Evolutionary conservation across 2,113 vertebrate species (phyloP).

Genomic region (Malurus elegans): DNA sequence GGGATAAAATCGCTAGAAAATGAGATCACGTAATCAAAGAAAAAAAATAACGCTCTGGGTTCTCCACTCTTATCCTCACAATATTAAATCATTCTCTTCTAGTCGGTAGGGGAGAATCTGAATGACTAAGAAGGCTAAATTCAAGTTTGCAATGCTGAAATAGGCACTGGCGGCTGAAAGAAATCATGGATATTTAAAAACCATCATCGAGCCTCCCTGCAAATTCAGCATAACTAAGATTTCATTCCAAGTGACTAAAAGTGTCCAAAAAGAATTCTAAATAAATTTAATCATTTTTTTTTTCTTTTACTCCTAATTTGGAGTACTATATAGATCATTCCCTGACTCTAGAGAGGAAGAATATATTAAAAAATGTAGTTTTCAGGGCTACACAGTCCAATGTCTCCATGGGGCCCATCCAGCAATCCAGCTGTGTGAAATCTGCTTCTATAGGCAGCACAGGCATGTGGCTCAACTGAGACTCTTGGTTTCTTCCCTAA

Average conservation of each 20-base stretch:
- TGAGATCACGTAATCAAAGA: not conserved
- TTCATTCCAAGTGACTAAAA: not conserved
- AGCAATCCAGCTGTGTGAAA: not conserved
- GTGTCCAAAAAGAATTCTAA: not conserved
- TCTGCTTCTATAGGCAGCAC: not conserved
- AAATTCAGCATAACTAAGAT: not conserved
- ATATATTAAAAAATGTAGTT: not conserved
- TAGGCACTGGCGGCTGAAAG: not conserved
- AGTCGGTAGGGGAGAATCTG: not conserved
- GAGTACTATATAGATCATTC: not conserved
- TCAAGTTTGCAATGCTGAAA: slow-evolving; percentile 19
- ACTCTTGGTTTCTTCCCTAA: not conserved
- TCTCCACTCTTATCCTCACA: not conserved
- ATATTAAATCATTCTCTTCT: slow-evolving; percentile 29
- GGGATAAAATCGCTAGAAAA: not conserved
- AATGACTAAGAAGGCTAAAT: not conserved
- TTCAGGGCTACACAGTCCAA: not conserved
- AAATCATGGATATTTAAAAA: not conserved
- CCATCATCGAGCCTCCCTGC: not conserved
- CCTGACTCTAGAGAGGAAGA: not conserved
- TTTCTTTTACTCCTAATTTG: not conserved
- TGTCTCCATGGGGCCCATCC: not conserved
- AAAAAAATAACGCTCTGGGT: not conserved
- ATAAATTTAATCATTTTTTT: not conserved
- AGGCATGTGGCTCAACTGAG: not conserved